Conservation (phyloP, 2,888 invertebrate species). For the Clepsis dumicolana region DNA sequence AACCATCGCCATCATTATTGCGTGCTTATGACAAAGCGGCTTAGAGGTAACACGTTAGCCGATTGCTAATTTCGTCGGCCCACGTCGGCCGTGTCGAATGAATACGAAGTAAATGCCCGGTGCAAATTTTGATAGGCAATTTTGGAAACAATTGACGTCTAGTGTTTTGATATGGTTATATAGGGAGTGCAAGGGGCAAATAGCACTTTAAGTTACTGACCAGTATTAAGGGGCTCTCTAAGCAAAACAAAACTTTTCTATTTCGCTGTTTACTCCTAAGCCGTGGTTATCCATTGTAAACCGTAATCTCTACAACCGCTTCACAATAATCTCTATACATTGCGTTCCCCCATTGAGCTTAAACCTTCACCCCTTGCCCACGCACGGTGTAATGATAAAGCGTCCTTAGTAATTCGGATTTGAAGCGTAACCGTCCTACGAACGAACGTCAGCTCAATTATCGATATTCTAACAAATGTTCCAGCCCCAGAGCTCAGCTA, state of each 20-base stretch:
- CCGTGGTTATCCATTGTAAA: too few relatives aligned
- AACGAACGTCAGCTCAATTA: not conserved
- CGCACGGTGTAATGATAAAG: too few relatives aligned
- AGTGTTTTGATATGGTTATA: constrained; percentile 1
- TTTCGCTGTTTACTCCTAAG: too few relatives aligned
- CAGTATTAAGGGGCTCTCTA: too few relatives aligned
- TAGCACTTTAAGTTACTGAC: not conserved
- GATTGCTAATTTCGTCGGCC: constrained; percentile 58
- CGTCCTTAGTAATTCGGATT: not conserved
- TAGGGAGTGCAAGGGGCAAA: not conserved
- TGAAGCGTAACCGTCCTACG: not conserved
- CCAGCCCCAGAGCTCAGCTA: not conserved
- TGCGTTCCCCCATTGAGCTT: too few relatives aligned
- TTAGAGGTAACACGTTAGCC: constrained; percentile 73
- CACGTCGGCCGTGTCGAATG: constrained; percentile 28
- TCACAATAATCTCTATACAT: too few relatives aligned
- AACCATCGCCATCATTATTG: constrained; percentile 59
- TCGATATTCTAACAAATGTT: not conserved
- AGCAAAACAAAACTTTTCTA: too few relatives aligned
- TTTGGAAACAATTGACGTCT: constrained; percentile 36
- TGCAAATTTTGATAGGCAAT: constrained; percentile 40
- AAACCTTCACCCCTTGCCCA: too few relatives aligned
- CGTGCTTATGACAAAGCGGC: constrained; percentile 74
- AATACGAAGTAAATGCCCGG: constrained; percentile 33
- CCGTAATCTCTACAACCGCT: too few relatives aligned